Base-by-base conservation (phyloP, 2,888 invertebrate genomes). In the Corythucha ciliata region DNA sequence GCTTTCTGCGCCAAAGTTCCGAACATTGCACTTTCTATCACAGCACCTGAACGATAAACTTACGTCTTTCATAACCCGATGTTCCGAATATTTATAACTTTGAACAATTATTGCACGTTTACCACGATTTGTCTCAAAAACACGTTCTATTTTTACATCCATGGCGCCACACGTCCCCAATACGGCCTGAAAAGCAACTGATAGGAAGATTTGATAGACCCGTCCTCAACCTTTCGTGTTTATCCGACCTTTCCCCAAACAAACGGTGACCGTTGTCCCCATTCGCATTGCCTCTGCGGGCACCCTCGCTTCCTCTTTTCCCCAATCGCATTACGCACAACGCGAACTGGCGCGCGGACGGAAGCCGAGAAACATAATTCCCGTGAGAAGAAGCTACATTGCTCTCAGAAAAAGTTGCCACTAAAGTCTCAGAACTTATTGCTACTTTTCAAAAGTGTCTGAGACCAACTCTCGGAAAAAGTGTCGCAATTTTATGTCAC, bases 71-170 rank as follows among this genome's bases (percentile, higher is more conserved):
- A 29, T 44, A n/a, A 18, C 44, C 44, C 32, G 14, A 44, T 44
- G 44, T 44, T 29, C 27, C 44, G 32, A 44, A 44, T 44, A 44
- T 29, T 44, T 44, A 27, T 29, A 29, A 44, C 32, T 44, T 27
- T 29, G 21, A 44, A 41, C 41, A 14, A 41, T 41, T 41, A 41
- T 24, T 22, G 41, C 41, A 24, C 3, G 14, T 44, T 44, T 44
- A 27, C 44, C 29, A 44, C 44, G 29, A 44, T 44, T 44, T 29
- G 29, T 44, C 27, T 25, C 10, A n/a, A 36, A 36, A 10, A 36
- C 36, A 20, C 5, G 21, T 12, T 39, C 39, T 39, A 16, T 39
- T 39, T 39, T 18, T 21, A 39, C 12, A 39, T 39, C 18, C 39
- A 39, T 16, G 16, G 33, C 16, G 4, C 16, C 4, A 33, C 6